Conservation (phyloP, 2,113 vertebrate genomes). For the Xiphias gladius region DNA sequence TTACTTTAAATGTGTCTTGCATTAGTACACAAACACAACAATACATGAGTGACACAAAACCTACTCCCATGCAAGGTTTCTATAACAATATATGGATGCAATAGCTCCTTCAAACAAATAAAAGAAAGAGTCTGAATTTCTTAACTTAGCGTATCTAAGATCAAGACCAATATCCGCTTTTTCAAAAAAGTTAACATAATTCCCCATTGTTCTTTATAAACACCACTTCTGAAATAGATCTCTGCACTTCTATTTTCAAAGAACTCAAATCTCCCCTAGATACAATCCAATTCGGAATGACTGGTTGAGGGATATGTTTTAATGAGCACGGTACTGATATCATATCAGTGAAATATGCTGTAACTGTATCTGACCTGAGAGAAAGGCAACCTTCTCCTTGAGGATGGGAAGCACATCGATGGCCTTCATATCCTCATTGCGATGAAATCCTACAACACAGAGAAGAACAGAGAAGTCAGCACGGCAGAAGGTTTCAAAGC, state of each 20-base stretch:
- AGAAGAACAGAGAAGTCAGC: slow-evolving; percentile 21
- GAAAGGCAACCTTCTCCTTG: slow-evolving; percentile 97
- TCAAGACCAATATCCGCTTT: neutral
- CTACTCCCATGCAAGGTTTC: neutral
- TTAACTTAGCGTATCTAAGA: neutral
- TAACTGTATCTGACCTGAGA: slow-evolving; percentile 88
- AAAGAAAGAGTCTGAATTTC: neutral
- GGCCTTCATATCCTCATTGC: slow-evolving; percentile 98
- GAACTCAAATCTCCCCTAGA: neutral
- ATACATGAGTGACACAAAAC: neutral
- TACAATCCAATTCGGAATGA: neutral
- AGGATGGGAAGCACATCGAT: slow-evolving; percentile 97
- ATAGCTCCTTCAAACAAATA: neutral
- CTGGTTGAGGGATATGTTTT: neutral
- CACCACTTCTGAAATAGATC: neutral
- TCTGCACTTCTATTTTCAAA: neutral
- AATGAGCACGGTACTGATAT: neutral
- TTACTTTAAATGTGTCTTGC: neutral
- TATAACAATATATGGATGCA: neutral
- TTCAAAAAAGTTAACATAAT: neutral
- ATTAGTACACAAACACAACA: neutral
- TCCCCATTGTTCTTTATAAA: neutral
- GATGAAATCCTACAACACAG: slow-evolving; percentile 92
- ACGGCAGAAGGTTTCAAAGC: neutral
- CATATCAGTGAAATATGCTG: neutral